A percentile compares a stretch with the other conserved stretches of the same genome.
Conservation (phyloP, 2,888 invertebrate species). For the Drosophila tripunctata region DNA sequence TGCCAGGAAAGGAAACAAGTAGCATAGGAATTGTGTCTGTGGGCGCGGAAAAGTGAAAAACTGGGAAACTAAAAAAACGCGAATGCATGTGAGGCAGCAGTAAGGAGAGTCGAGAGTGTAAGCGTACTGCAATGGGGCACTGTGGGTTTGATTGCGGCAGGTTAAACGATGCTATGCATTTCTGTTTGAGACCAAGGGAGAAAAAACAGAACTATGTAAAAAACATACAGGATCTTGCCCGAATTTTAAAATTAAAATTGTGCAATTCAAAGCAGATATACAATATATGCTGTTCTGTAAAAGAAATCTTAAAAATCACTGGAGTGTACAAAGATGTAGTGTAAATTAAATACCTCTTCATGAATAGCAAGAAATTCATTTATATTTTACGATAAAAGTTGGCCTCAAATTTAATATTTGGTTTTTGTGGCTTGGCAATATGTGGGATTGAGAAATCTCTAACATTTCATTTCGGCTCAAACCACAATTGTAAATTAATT, state of each 20-base stretch:
- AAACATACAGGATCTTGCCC: neutral
- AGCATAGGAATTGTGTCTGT: conserved; percentile 35
- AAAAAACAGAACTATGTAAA: conserved; percentile 11
- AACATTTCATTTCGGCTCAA: no score
- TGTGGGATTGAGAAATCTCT: no score
- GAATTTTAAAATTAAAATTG: neutral
- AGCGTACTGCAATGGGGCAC: neutral
- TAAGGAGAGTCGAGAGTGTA: neutral
- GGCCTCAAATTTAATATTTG: no score
- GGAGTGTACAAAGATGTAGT: neutral
- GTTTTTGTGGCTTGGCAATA: no score
- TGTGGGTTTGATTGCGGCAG: conserved; percentile 28
- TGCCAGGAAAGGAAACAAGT: conserved; percentile 9
- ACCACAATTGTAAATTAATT: neutral
- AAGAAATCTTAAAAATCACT: neutral
- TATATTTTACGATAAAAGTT: no score
- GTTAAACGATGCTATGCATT: conserved; percentile 18
- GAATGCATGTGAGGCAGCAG: neutral
- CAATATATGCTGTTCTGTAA: neutral
- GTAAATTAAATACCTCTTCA: no score
- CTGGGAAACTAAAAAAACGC: no score
- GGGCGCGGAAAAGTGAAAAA: conserved; percentile 28
- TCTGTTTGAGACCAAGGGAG: conserved; percentile 26
- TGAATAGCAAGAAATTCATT: no score
- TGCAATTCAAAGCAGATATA: conserved; percentile 1